Base-by-base conservation (phyloP, 2,888 invertebrate species). In the Coelopa pilipes region DNA sequence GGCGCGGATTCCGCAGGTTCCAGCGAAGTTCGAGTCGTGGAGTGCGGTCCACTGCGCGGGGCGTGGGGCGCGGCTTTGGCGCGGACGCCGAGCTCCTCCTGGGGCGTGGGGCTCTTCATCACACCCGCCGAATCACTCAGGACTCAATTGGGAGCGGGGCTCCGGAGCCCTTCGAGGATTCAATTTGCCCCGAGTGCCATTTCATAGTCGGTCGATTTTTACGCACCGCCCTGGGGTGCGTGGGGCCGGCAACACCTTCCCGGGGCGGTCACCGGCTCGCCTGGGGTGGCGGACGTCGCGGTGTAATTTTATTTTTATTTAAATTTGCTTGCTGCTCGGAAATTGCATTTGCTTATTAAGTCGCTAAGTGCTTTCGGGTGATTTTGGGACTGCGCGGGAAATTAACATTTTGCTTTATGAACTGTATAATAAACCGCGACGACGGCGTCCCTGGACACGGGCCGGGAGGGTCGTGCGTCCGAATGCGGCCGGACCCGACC, bases 171-270 rank as follows among this genome's bases (percentile, higher is more conserved):
- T 34, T 2, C 34, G 34, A 34, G 62, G 57, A 70, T 62, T 70
- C 70, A 70, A 70, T 70, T 70, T 70, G 70, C 53, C 62, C 62
- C 24, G 55, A 73, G 72, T 73, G 70, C 45, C 76, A 76, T 81
- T 80, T 83, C 81, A 82, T 83, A 83, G 83, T 83, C 83, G 82
- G 84, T 84, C 84, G 84, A 83, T 84, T 84, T 83, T 83, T 81
- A 83, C 82, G 79, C 77, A 62, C 66, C 49, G 50, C 34, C 13
- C 50, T 60, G 34, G 50, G 12, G 66, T 17, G 70, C 17, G 15
- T 47, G 57, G 57, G 12, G 19, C 69, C 11, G 53, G 5, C 53
- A n/a, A 46, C 34, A 62, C n/a, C 46, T n/a, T n/a, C 63, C 15
- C 17, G 46, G 45, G 46, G 17, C 45, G 63, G 11, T 46, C n/a